Evolutionary conservation across 1,140 invertebrate genomes (phyloP), one percentile per base, ranked within the genome.

Genomic region (Platorchestia sp.): DNA sequence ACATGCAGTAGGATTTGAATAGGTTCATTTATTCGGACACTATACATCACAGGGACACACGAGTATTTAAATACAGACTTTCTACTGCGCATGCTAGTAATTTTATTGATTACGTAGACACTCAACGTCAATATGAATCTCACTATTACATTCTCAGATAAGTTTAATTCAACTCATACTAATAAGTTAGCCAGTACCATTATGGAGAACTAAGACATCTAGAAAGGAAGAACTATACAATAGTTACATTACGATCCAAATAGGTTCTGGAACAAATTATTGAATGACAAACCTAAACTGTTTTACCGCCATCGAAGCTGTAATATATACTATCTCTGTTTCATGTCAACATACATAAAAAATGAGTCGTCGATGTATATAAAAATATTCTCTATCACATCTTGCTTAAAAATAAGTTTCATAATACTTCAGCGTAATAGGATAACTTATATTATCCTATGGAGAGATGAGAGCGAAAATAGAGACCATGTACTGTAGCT

Each of bases 331-430:
- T 22, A 75, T 75, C 10, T 75, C 27, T 75, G 36, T 75, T 75
- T 75, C 59, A 75, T 22, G 59, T 75, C 59, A 75, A 75, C 59
- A 75, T 75, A 75, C 59, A 75, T 75, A 75, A 3, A 75, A 36
- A 75, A 36, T 75, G 59, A 75, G 59, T 75, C 59, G 41, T 93
- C 47, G 44, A 45, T 93, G 45, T 47, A 93, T 93, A 93, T 45
- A 93, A 93, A 93, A 93, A 93, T 93, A 93, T 93, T 93, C 45
- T 93, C 45, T 93, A 93, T 93, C 44, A 93, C 45, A 47, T 93
- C 91, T 93, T 44, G 27, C 45, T 93, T 93, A 93, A 93, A 45
- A 93, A 19, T 93, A 93, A 36, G 91, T 45, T 93, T 45, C 91
- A 93, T 93, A 93, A 93, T 93, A 93, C 91, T 93, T 93, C 91